Evolutionary conservation across 2,113 vertebrate species (phyloP).

Genomic region (Pristiophorus japonicus): DNA sequence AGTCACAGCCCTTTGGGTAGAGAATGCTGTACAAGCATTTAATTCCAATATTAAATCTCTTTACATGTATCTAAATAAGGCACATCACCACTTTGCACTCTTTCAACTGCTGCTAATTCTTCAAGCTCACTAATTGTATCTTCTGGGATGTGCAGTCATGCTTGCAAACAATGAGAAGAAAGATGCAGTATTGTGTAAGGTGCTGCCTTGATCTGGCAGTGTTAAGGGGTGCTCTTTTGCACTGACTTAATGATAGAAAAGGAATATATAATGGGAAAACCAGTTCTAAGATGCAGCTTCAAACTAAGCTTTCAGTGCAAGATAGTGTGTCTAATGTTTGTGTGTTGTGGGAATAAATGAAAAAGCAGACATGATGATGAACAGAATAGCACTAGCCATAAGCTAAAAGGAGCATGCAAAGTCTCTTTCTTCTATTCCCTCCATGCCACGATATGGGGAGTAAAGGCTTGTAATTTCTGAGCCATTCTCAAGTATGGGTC

Average conservation of each 20-base stretch:
- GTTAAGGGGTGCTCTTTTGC: not conserved
- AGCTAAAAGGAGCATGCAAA: not conserved
- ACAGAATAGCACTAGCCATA: not conserved
- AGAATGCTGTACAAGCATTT: not conserved
- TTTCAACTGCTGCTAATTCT: not conserved
- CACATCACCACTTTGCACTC: not conserved
- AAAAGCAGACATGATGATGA: not conserved
- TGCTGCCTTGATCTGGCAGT: not conserved
- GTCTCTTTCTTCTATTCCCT: not conserved
- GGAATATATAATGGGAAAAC: not conserved
- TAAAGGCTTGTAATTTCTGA: not conserved
- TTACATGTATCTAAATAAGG: not conserved
- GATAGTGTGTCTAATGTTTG: not conserved
- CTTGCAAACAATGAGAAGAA: not conserved
- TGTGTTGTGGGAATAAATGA: not conserved
- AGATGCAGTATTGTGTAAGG: no score
- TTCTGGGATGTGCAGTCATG: not conserved
- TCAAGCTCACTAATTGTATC: not conserved
- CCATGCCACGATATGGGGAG: not conserved
- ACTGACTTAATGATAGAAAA: not conserved
- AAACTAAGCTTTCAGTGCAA: not conserved
- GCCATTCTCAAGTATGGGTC: not conserved
- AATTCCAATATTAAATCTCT: not conserved
- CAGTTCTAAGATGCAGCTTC: not conserved
- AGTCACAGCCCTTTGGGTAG: no score